Percentiles rank a stretch among this genome's conserved stretches.
phyloP scores from a whole-genome alignment of 2,797 vertebrate genomes.

The Lateolabrax maculatus region DNA sequence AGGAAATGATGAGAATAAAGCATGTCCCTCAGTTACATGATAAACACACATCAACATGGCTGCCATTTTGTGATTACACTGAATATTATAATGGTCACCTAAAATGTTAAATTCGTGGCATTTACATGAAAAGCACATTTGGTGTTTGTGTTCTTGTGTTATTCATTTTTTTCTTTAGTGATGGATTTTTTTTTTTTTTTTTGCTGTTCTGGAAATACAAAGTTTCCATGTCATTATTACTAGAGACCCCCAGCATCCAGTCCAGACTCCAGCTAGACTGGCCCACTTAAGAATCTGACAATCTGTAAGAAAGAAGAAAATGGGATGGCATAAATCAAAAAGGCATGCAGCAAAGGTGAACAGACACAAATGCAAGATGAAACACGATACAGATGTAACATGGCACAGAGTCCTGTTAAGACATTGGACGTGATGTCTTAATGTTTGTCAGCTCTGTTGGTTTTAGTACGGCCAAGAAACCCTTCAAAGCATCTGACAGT shows the following conservation, averaged over 20 bases:
- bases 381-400: constrained; percentile 43
- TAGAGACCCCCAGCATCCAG: constrained; percentile 91
- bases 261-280: constrained; percentile 92
- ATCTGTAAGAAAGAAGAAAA: constrained; percentile 96
- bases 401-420: constrained; percentile 17
- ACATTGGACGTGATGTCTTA: constrained; percentile 34
- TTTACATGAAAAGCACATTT: constrained; percentile 57
- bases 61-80: constrained; percentile 75
- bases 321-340: constrained; percentile 90
- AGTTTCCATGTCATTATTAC: constrained; percentile 81
- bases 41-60: constrained; percentile 74
- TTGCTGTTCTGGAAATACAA: constrained; percentile 75
- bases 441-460: constrained; percentile 27
- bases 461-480: constrained; percentile 43
- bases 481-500: constrained; percentile 5
- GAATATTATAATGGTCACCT: constrained; percentile 51
- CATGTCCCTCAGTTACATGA: constrained; percentile 65
- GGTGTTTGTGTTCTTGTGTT: constrained; percentile 45
- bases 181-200: constrained; percentile 50
- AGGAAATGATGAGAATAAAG: constrained; percentile 52
- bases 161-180: constrained; percentile 63
- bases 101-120: constrained; percentile 32
- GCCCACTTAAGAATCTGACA: constrained; percentile 95
- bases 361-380: constrained; percentile 75
- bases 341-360: constrained; percentile 82